Conservation (phyloP, 1,140 invertebrate genomes). For the Cotesia typhae region DNA sequence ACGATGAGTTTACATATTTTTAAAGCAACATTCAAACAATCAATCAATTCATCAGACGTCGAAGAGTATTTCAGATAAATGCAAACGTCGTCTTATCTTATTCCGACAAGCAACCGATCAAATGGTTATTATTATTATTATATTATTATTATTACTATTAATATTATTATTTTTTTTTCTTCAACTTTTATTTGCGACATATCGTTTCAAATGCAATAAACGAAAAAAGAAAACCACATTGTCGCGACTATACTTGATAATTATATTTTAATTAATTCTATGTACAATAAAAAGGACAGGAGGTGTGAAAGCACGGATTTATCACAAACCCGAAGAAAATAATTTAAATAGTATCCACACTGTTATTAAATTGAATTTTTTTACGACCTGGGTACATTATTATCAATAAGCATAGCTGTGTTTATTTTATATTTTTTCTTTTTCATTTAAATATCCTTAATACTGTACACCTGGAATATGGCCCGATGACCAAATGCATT, state of each 20-base stretch:
- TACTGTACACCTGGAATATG: slow-evolving; percentile 36
- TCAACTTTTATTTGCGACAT: slow-evolving; percentile 7
- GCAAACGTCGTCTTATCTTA: too few relatives aligned
- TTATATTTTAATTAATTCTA: slow-evolving; percentile 11
- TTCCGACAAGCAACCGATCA: slow-evolving; percentile 12
- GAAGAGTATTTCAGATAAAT: too few relatives aligned
- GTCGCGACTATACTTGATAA: slow-evolving; percentile 4
- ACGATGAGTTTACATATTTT: too few relatives aligned
- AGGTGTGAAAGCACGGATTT: slow-evolving; percentile 5
- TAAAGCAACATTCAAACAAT: too few relatives aligned
- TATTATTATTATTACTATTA: too few relatives aligned
- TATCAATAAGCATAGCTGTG: slow-evolving; percentile 24
- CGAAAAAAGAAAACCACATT: slow-evolving; percentile 11
- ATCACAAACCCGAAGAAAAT: slow-evolving; percentile 14
- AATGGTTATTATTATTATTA: neutral
- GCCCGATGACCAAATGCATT: slow-evolving; percentile 26
- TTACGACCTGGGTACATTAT: slow-evolving; percentile 30
- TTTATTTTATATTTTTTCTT: slow-evolving; percentile 10
- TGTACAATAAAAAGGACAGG: slow-evolving; percentile 25
- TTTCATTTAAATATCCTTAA: slow-evolving; percentile 24
- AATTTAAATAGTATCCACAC: slow-evolving; percentile 11
- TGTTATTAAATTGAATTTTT: slow-evolving; percentile 30
- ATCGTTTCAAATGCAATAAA: neutral
- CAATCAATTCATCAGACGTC: too few relatives aligned
- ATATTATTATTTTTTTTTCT: neutral